Percentiles rank a stretch among this genome's conserved stretches.
Evolutionary conservation across 1,140 invertebrate genomes (phyloP).

Genomic region (Pseudomyrmex sp.): DNA sequence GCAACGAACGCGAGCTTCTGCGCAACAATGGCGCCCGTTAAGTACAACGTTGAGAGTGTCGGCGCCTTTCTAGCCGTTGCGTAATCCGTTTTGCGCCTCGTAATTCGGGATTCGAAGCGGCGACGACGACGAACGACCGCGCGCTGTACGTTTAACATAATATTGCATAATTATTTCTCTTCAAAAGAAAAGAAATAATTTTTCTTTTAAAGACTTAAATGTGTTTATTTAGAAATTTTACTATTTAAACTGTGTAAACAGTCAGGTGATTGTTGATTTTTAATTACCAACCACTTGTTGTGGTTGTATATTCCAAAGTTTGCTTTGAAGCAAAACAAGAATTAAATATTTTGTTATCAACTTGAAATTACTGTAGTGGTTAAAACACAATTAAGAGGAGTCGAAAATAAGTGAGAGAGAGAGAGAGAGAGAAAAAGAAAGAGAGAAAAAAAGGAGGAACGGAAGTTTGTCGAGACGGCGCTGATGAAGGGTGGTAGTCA

Average conservation of each 20-base stretch:
- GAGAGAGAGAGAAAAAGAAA: neutral
- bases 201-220: too few relatives aligned
- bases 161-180: neutral
- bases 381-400: neutral
- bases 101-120: conserved; percentile 36
- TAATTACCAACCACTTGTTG: too few relatives aligned
- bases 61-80: conserved; percentile 52
- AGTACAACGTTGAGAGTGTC: conserved; percentile 36
- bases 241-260: too few relatives aligned
- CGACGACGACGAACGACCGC: conserved; percentile 16
- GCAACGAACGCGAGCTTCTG: conserved; percentile 50
- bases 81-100: conserved; percentile 43
- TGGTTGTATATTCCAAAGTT: too few relatives aligned
- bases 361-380: too few relatives aligned
- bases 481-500: neutral
- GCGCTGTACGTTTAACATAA: neutral
- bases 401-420: neutral
- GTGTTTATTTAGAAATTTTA: too few relatives aligned
- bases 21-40: conserved; percentile 55
- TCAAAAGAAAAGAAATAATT: too few relatives aligned
- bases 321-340: too few relatives aligned
- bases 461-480: neutral
- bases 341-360: too few relatives aligned
- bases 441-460: conserved; percentile 2
- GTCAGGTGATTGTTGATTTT: too few relatives aligned